These are phyloP conservation scores for Paramormyrops hopkinsi DNA, from an alignment of 2,797 vertebrate genomes.

Conservation along the genomic window DNA sequence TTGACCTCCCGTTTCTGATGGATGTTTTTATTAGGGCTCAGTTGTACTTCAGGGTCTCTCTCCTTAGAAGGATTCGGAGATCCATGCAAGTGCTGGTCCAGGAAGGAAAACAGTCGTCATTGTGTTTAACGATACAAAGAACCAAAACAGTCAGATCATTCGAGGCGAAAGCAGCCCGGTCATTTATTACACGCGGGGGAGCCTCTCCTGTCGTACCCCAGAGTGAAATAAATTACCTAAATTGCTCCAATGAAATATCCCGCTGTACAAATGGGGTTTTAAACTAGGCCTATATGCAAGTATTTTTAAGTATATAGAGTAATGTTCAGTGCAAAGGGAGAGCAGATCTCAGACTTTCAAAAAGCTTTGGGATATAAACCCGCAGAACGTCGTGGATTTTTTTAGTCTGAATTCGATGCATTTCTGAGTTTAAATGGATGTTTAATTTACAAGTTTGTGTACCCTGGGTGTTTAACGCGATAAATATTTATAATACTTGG, in stretches of 20 bases:
- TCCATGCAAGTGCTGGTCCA: background rate
- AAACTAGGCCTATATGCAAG: background rate
- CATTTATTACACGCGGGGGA: background rate
- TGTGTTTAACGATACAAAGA: background rate
- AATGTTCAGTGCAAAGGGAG: background rate
- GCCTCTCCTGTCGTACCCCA: background rate
- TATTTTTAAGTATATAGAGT: background rate
- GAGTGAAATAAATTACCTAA: background rate
- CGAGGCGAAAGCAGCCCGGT: background rate
- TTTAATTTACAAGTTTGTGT: background rate
- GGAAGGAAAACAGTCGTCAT: background rate
- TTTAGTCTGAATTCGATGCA: background rate
- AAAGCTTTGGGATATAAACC: background rate
- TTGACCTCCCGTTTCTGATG: background rate
- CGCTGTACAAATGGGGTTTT: background rate
- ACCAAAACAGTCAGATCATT: background rate
- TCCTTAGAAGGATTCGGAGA: background rate
- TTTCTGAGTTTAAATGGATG: background rate
- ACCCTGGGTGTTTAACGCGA: background rate
- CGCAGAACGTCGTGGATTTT: background rate
- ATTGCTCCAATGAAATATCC: background rate
- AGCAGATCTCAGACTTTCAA: background rate
- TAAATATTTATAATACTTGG: background rate
- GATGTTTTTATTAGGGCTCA: background rate
- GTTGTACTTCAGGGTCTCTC: background rate